Evolutionary conservation across 2,797 vertebrate species (phyloP).

Genomic region (Glossophaga mutica): DNA sequence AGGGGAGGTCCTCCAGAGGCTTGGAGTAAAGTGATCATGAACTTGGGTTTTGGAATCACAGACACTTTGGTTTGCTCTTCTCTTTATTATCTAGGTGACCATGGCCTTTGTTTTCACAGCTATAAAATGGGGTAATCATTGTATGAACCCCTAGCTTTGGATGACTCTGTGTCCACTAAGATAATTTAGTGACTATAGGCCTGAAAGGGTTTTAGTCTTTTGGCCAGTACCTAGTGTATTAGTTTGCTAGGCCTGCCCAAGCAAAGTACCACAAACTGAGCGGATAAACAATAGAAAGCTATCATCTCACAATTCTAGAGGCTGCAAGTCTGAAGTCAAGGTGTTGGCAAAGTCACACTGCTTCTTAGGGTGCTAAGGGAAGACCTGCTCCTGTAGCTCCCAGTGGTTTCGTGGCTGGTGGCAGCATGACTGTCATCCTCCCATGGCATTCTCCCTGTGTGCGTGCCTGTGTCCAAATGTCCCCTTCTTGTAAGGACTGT

Average conservation of each 20-base stretch:
- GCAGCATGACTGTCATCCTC: neutral
- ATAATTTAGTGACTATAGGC: neutral
- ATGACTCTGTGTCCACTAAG: neutral
- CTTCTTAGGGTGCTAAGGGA: neutral
- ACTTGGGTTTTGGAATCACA: neutral
- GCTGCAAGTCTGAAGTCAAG: neutral
- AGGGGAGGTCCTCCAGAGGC: neutral
- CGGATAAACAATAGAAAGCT: neutral
- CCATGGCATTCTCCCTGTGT: accelerated
- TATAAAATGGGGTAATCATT: neutral
- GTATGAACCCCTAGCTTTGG: neutral
- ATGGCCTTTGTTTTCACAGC: neutral
- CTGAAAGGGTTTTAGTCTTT: neutral
- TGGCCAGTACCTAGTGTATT: neutral
- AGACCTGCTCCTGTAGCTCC: neutral
- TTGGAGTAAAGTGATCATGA: neutral
- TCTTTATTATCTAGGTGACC: neutral
- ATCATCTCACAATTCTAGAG: neutral
- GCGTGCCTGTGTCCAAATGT: neutral
- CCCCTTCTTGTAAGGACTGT: neutral
- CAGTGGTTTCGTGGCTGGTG: too few relatives aligned
- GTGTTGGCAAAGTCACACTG: neutral
- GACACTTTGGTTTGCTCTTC: neutral
- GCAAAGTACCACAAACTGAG: neutral
- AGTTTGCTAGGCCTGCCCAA: neutral